Evolutionary conservation across 2,797 vertebrate species (phyloP).

Genomic region (Lithobates sylvaticus): DNA sequence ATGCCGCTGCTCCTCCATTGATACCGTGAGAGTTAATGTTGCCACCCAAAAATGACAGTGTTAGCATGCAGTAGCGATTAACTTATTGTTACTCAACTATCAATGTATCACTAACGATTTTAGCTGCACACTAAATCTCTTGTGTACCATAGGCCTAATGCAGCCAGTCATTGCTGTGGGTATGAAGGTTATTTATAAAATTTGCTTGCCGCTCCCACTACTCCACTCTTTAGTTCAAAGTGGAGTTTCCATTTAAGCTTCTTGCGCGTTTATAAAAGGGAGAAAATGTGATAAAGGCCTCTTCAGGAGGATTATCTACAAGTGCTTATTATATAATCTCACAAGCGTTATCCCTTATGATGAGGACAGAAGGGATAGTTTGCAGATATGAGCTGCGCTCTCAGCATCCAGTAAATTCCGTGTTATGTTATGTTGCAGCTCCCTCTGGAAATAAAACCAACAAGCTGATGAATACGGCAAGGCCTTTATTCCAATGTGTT

Average conservation of each 20-base stretch:
- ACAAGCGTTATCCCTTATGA: constrained; percentile 10
- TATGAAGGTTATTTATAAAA: background rate
- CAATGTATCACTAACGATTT: too few species aligned
- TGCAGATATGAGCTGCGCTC: constrained; percentile 11
- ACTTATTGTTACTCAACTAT: too few species aligned
- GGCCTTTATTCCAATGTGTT: constrained; percentile 41
- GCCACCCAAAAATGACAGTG: too few species aligned
- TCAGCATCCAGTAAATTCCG: constrained; percentile 5
- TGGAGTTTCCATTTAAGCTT: background rate
- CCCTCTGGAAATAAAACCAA: constrained; percentile 45
- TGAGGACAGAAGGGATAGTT: constrained; percentile 17
- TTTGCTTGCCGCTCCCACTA: background rate
- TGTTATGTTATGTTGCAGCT: constrained; percentile 16
- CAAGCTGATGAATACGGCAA: constrained; percentile 15
- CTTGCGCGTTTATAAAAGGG: background rate
- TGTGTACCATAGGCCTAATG: too few species aligned
- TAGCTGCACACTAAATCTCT: too few species aligned
- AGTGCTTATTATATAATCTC: constrained; percentile 4
- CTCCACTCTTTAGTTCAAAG: background rate
- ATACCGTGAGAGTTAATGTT: too few species aligned
- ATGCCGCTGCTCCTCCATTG: too few species aligned
- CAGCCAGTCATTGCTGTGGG: too few species aligned
- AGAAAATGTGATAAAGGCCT: background rate
- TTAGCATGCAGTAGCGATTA: too few species aligned
- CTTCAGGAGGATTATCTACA: background rate